Base-by-base conservation (phyloP, 2,113 vertebrate species). In the Nematolebias whitei region DNA sequence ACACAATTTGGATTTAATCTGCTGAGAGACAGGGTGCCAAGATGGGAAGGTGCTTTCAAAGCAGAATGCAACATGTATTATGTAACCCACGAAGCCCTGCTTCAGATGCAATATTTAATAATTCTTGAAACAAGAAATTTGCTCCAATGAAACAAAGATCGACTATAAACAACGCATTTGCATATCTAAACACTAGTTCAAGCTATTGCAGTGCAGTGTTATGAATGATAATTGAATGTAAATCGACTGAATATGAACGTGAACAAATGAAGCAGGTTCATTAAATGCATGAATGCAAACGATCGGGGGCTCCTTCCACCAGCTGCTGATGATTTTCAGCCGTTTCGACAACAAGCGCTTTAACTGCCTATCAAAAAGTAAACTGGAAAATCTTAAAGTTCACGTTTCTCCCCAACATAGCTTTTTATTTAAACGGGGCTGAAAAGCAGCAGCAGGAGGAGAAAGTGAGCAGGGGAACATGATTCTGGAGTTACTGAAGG, bases 231-330 rank as follows among this genome's bases (percentile, higher is more conserved):
- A 10, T 6, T 47, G 0, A 1, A 39, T 50, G 24, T 61, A 23
- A 71, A 71, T n/a, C 24, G 32, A 14, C 23, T 29, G 19, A 59
- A 19, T n/a, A 13, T 44, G n/a, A 59, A 66, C 39, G 11, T 23
- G 9, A 67, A 15, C 24, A 71, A 40, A 24, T 35, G 32, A 35
- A 35, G 32, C 2, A 51, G 18, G 60, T n/a, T 56, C 3, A 59
- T 66, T 15, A 50, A 16, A 47, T 47, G 45, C 23, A 35, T 55
- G 20, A 39, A 72, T 68, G 75, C 24, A 76, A 76, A 86, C 52
- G 12, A 23, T 45, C 49, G 56, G 22, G 2, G 19, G 24, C 35
- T 56, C 2, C 13, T 43, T 43, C 71, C 64, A 43, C 45, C 13
- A 39, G 24, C 45, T 63, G 24, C 23, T 40, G 41, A 15, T 18